Conservation (phyloP, 64 coral and sea anemone species). For the Porites lutea region DNA sequence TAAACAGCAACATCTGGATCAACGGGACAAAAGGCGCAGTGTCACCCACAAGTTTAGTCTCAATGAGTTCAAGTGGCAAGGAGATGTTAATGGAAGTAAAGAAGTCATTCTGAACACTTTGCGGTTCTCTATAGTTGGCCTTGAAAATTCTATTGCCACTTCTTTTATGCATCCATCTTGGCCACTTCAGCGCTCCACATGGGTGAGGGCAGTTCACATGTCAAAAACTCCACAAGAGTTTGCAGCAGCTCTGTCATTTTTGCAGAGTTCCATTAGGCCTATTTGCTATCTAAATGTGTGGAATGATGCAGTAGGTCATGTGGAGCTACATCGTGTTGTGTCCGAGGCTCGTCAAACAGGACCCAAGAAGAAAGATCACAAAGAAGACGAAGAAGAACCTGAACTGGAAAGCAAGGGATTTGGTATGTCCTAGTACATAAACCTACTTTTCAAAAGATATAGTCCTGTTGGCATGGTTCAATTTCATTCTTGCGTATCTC, state of each 20-base stretch:
- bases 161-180: slow-evolving; percentile 97
- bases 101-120: slow-evolving; percentile 93
- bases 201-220: slow-evolving; percentile 93
- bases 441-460: no score
- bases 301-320: slow-evolving; percentile 88
- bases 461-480: no score
- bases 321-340: slow-evolving; percentile 80
- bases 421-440: slow-evolving; percentile 44
- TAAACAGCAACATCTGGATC: slow-evolving; percentile 93
- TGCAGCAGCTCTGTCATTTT: slow-evolving; percentile 80
- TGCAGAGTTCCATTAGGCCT: slow-evolving; percentile 91
- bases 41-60: slow-evolving; percentile 87
- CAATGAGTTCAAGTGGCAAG: slow-evolving; percentile 89
- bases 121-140: slow-evolving; percentile 84
- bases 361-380: slow-evolving; percentile 84
- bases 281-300: slow-evolving; percentile 89
- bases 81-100: slow-evolving; percentile 83
- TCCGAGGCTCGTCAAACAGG: slow-evolving; percentile 68
- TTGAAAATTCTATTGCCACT: slow-evolving; percentile 92
- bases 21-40: slow-evolving; percentile 82
- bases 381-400: slow-evolving; percentile 92
- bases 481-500: no score
- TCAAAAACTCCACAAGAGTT: slow-evolving; percentile 84
- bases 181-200: slow-evolving; percentile 93
- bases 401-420: slow-evolving; percentile 73